phyloP scores from a whole-genome alignment of 2,113 vertebrate species.

The Epinephelus cyanopodus region DNA sequence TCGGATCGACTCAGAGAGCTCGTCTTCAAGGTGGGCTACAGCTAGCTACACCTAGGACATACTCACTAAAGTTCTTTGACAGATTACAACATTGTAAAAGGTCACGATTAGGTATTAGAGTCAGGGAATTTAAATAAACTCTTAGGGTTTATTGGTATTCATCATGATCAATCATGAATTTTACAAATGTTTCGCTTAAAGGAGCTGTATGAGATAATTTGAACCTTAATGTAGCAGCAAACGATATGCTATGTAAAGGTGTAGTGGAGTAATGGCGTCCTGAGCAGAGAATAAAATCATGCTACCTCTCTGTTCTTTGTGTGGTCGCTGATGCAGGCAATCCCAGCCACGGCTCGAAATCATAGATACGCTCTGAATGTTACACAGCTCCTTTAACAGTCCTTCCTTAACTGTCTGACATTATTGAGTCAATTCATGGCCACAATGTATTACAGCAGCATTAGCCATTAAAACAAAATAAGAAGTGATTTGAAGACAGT shows the following conservation, averaged over 20 bases:
- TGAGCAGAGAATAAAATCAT: too few relatives aligned
- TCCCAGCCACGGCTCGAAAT: too few relatives aligned
- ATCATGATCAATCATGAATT: background rate
- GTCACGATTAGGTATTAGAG: background rate
- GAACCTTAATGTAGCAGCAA: too few relatives aligned
- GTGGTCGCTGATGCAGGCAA: too few relatives aligned
- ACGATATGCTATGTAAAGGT: too few relatives aligned
- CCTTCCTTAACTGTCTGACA: background rate
- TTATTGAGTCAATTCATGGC: background rate
- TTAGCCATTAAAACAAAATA: background rate
- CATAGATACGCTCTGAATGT: too few relatives aligned
- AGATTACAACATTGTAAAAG: background rate
- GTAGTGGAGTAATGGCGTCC: too few relatives aligned
- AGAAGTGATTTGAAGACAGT: too few relatives aligned
- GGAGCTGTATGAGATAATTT: too few relatives aligned
- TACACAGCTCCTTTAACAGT: too few relatives aligned
- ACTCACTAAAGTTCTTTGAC: background rate
- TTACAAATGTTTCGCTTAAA: background rate
- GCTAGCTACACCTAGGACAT: background rate
- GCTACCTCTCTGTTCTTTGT: too few relatives aligned
- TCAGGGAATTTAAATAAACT: background rate
- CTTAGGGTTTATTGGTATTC: too few relatives aligned
- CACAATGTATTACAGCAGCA: background rate
- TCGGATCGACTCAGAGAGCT: constrained; percentile 93
- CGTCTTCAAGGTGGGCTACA: constrained; percentile 90